Evolutionary conservation across 2,797 vertebrate genomes (phyloP).

Genomic region (Muraenolepis orangiensis): DNA sequence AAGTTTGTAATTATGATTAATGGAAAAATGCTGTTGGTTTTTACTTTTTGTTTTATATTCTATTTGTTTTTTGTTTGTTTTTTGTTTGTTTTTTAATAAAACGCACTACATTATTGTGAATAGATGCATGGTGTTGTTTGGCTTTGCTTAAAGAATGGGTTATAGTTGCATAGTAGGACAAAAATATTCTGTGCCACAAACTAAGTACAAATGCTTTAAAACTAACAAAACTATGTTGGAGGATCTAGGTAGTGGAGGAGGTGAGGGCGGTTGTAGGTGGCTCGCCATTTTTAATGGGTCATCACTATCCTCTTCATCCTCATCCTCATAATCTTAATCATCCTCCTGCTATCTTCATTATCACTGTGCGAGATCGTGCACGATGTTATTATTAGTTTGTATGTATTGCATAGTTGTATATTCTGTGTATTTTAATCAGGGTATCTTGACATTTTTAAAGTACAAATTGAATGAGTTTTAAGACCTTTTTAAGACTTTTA

Average conservation of each 20-base stretch:
- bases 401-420: background rate
- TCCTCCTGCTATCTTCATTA: background rate
- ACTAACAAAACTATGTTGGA: background rate
- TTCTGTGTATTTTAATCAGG: background rate
- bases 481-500: too few species aligned
- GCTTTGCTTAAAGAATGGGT: conserved; percentile 4
- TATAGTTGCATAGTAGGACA: background rate
- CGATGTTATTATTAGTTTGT: background rate
- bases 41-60: conserved; percentile 83
- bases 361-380: background rate
- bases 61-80: conserved; percentile 62
- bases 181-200: background rate
- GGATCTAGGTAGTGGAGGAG: background rate
- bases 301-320: background rate
- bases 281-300: too few species aligned
- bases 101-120: conserved; percentile 85
- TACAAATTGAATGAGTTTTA: too few species aligned
- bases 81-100: conserved; percentile 80
- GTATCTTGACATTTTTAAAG: too few species aligned
- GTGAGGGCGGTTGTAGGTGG: background rate
- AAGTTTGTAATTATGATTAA: conserved; percentile 85
- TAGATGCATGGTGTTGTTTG: conserved; percentile 47
- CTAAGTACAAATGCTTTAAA: background rate
- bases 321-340: too few species aligned
- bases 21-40: conserved; percentile 82